Base-by-base conservation (phyloP, 2,888 invertebrate genomes). In the Sussaba pulchella region DNA sequence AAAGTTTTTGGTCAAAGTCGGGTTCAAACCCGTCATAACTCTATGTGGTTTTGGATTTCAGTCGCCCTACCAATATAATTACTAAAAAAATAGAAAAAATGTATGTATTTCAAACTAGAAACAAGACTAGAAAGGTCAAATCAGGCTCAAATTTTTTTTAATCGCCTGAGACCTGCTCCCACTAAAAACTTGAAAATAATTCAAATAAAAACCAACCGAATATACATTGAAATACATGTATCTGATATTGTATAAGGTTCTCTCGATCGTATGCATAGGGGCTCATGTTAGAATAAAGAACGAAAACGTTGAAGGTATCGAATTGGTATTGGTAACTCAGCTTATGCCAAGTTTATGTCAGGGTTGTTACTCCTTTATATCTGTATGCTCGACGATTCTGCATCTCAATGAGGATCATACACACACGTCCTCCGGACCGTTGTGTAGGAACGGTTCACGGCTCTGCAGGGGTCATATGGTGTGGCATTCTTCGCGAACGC, bases 361-460 rank as follows among this genome's bases (percentile, higher is more conserved):
- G 26, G 45, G 17, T 36, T 59, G 24, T 17, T 36, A 19, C 19
- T 31, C 17, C 10, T 41, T 5, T 45, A 57, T 59, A 41, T 43
- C 36, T 1, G 26, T 57, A n/a, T 41, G 14, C 43, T 12, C 26
- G 24, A 21, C 41, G 45, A 63, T 64, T 66, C 50, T 47, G 14
- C 71, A 75, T 75, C 74, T 71, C 31, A 39, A 36, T 64, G 45
- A 43, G 36, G 57, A 66, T 78, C 47, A 45, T 59, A 17, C 17
- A 66, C 19, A 39, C 10, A 12, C 36, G 19, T 17, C 61, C 61
- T 63, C 21, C 45, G 72, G 72, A 52, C 36, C 36, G 72, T 77
- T 66, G 24, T 17, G 36, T 19, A 3, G 59, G 21, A 67, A 75
- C 71, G 66, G 52, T 80, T 67, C 66, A 39, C 43, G 24, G 71